Base-by-base conservation (phyloP, 2,113 vertebrate genomes). In the Calidris pygmaea region DNA sequence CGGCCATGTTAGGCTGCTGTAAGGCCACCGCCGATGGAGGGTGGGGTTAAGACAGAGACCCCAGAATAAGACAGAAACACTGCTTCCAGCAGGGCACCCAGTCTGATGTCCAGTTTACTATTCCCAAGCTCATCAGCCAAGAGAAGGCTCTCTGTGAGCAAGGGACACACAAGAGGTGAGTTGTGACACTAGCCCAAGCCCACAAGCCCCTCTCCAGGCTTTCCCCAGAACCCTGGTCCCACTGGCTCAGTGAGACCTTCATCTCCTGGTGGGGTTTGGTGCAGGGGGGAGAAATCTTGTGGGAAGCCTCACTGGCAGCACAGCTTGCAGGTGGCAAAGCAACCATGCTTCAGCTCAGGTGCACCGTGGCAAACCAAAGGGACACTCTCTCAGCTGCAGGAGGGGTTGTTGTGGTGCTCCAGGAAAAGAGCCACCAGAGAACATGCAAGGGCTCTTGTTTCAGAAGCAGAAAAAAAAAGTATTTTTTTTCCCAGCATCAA, bases 241-340 rank as follows among this genome's bases (percentile, higher is more conserved):
- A 60, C 29, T 3, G 1, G 4, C 5, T 14, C 5, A 1, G 6
- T 23, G 34, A 24, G n/a, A 4, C 7, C 17, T 55, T 21, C 7
- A 3, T 67, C 24, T 76, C 12, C 71, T n/a, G n/a, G 3, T 1
- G 1, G 5, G 21, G 10, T 56, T 78, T 60, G 21, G 27, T 84
- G 39, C 1, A 3, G 39, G 35, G 68, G 6, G 9, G 10, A 4
- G 4, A 35, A 68, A 14, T 43, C 11, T 63, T 77, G 5, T 0
- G 0, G 52, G n/a, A 12, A 85, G 1, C 12, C 12, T 22, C 2
- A 2, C 5, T 34, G 5, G 22, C 19, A 56, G 32, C 24, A 37
- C 47, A 7, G 6, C 37, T 67, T 72, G 48, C 30, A 39, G 30
- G 20, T 6, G 14, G 20, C 22, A 83, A 76, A 73, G 14, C 9